Evolutionary conservation across 2,888 invertebrate species (phyloP).

Genomic region (Pilophorus perplexus): DNA sequence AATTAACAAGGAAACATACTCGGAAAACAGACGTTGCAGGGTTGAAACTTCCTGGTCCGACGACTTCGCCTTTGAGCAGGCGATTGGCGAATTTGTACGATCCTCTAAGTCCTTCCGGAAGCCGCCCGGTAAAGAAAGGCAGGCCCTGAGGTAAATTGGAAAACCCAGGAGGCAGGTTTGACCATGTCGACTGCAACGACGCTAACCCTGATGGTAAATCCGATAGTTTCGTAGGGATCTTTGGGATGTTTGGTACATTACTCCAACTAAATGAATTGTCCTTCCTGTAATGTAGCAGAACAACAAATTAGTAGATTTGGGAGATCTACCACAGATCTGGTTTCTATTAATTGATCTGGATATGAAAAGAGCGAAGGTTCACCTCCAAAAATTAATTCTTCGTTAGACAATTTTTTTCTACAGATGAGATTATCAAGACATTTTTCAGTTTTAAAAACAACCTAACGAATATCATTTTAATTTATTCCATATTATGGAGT

Average conservation of each 20-base stretch:
- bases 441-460: too few species aligned
- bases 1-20: background rate
- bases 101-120: slow-evolving; percentile 16
- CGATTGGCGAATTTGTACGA: slow-evolving; percentile 34
- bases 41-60: slow-evolving; percentile 17
- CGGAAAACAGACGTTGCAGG: slow-evolving; percentile 13
- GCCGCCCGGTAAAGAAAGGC: slow-evolving; percentile 23
- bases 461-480: too few species aligned
- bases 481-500: too few species aligned
- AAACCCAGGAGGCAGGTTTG: slow-evolving; percentile 2
- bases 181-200: slow-evolving; percentile 4
- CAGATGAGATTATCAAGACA: background rate
- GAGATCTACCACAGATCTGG: background rate
- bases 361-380: background rate
- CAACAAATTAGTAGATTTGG: background rate
- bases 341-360: background rate
- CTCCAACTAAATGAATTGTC: slow-evolving; percentile 19
- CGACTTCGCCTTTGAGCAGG: slow-evolving; percentile 26
- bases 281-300: background rate
- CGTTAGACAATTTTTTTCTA: background rate
- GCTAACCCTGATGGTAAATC: slow-evolving; percentile 11
- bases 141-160: slow-evolving; percentile 19
- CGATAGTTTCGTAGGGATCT: slow-evolving; percentile 24
- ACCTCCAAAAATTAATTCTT: background rate
- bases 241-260: slow-evolving; percentile 5